phyloP scores from a whole-genome alignment of 1,140 invertebrate species.

The Cotesia glomerata region DNA sequence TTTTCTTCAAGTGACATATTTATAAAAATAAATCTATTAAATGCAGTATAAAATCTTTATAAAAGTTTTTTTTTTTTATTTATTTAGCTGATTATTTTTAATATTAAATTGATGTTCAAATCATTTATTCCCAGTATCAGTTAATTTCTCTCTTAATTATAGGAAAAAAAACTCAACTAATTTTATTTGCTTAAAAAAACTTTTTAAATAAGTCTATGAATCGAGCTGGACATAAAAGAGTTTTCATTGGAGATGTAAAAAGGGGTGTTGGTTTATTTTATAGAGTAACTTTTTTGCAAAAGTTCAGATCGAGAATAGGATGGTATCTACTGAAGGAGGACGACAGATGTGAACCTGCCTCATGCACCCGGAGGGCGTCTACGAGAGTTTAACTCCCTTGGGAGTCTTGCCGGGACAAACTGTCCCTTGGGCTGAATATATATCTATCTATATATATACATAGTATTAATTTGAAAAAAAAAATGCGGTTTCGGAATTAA shows the following conservation, averaged over 20 bases:
- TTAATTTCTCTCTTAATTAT: background rate
- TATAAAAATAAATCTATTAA: too few species aligned
- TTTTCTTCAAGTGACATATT: too few species aligned
- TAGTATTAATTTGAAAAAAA: constrained; percentile 4
- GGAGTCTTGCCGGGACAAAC: constrained; percentile 57
- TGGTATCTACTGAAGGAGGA: constrained; percentile 32
- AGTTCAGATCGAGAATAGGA: constrained; percentile 32
- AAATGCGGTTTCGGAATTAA: background rate
- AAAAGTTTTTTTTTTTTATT: too few species aligned
- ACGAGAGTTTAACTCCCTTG: constrained; percentile 42
- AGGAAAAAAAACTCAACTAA: too few species aligned
- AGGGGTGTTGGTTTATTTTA: background rate
- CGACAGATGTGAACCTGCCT: constrained; percentile 54
- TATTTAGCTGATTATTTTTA: too few species aligned
- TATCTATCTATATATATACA: background rate
- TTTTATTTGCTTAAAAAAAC: too few species aligned
- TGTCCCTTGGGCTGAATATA: constrained; percentile 44
- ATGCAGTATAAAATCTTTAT: too few species aligned
- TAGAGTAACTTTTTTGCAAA: constrained; percentile 19
- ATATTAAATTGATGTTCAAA: too few species aligned
- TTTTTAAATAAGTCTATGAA: too few species aligned
- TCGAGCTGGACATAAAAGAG: too few species aligned
- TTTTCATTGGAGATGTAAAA: background rate
- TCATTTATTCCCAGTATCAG: too few species aligned
- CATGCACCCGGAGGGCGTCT: constrained; percentile 20